Percentiles rank a stretch among this genome's conserved stretches.
phyloP scores from a whole-genome alignment of 2,797 vertebrate species.

The Manis crassicaudata region DNA sequence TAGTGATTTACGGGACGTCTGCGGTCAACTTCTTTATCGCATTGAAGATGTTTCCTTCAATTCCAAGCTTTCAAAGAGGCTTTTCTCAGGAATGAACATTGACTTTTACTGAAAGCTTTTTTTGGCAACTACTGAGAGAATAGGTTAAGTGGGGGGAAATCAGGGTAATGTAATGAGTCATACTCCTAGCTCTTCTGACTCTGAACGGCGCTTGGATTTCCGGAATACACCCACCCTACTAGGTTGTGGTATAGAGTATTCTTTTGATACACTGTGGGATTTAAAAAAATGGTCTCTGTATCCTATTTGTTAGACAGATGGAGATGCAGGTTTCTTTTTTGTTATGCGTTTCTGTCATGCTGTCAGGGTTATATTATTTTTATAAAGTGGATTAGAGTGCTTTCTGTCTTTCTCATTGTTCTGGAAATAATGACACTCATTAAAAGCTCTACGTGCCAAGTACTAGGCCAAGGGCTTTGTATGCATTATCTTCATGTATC shows the following conservation, averaged over 20 bases:
- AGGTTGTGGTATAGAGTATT: neutral
- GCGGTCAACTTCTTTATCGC: neutral
- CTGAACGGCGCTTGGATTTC: neutral
- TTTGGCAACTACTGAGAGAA: neutral
- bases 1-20: neutral
- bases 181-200: neutral
- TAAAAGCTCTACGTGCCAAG: neutral
- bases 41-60: neutral
- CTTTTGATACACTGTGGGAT: neutral
- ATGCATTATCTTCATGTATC: neutral
- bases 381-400: neutral
- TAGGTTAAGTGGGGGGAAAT: neutral
- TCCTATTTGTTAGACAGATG: neutral
- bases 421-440: neutral
- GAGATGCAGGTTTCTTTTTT: neutral
- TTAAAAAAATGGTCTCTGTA: neutral
- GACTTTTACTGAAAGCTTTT: slow-evolving; percentile 19
- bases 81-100: slow-evolving; percentile 11
- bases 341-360: neutral
- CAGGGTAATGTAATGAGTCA: neutral
- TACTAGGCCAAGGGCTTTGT: neutral
- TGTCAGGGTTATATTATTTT: neutral
- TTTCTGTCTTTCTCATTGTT: neutral
- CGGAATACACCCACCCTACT: neutral
- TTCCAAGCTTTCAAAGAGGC: neutral